Conservation (phyloP, 2,888 invertebrate genomes). For the Apotomis capreana region DNA sequence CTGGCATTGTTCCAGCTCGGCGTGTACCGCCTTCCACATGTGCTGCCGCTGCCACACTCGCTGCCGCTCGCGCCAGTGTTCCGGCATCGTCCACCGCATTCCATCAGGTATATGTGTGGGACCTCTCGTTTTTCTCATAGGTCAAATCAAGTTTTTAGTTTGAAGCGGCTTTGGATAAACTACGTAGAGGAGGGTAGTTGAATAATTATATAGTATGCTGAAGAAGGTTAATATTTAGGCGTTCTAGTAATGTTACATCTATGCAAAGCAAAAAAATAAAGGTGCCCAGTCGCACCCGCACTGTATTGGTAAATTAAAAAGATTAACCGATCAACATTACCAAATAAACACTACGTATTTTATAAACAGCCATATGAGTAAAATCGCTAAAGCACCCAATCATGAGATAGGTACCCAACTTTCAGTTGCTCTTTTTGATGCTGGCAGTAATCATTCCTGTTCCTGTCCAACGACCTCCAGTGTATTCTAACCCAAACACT, state of each 20-base stretch:
- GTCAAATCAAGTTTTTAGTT: conserved; percentile 5
- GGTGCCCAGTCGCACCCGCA: too few species aligned
- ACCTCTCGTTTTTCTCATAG: conserved; percentile 33
- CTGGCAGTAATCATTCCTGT: conserved; percentile 22
- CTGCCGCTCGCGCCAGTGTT: conserved; percentile 75
- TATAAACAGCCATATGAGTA: conserved; percentile 10
- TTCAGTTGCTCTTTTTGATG: conserved; percentile 27
- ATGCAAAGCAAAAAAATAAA: too few species aligned
- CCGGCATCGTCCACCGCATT: conserved; percentile 69
- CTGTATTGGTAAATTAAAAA: too few species aligned
- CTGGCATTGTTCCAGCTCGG: conserved; percentile 77
- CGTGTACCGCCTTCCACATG: conserved; percentile 85
- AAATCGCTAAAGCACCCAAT: conserved; percentile 16
- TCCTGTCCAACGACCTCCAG: conserved; percentile 10
- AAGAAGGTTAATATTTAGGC: too few species aligned
- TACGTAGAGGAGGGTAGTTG: conserved; percentile 1
- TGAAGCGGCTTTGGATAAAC: conserved; percentile 1
- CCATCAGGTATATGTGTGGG: conserved; percentile 67
- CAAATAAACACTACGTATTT: conserved; percentile 17
- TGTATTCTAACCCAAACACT: not conserved
- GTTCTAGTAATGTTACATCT: too few species aligned
- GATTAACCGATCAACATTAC: too few species aligned
- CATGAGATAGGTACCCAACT: conserved; percentile 5
- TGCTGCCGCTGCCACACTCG: conserved; percentile 71
- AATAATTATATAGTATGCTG: too few species aligned